Conservation (phyloP, 2,113 vertebrate species). For the Oplegnathus fasciatus region DNA sequence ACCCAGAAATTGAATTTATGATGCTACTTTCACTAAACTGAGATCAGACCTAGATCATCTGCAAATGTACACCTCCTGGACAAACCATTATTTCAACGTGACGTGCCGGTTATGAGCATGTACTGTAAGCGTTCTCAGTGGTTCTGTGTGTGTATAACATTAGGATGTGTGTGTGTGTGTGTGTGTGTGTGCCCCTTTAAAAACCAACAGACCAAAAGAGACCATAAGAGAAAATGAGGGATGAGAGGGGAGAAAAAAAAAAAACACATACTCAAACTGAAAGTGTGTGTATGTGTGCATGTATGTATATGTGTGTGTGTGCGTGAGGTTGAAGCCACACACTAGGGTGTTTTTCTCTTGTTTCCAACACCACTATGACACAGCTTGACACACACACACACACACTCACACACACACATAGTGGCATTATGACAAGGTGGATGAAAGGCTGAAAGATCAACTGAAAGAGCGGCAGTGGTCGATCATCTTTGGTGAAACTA, state of each 20-base stretch:
- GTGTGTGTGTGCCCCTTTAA: slow-evolving; percentile 20
- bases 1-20: background rate
- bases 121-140: background rate
- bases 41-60: background rate
- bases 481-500: slow-evolving; percentile 51
- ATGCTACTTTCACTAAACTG: background rate
- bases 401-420: slow-evolving; percentile 20
- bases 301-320: slow-evolving; percentile 21
- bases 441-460: slow-evolving; percentile 57
- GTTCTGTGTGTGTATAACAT: background rate
- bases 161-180: background rate
- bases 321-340: slow-evolving; percentile 54
- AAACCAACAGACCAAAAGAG: slow-evolving; percentile 27
- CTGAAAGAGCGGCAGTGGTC: slow-evolving; percentile 43
- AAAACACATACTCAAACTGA: slow-evolving; percentile 62
- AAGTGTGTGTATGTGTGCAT: slow-evolving; percentile 50
- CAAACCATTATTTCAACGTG: background rate
- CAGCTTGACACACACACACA: slow-evolving; percentile 56
- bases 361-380: slow-evolving; percentile 83
- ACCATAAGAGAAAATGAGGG: slow-evolving; percentile 26
- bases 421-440: slow-evolving; percentile 56
- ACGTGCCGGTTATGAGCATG: background rate
- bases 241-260: slow-evolving; percentile 15
- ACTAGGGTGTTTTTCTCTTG: slow-evolving; percentile 66
- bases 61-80: too few relatives aligned